Evolutionary conservation across 2,888 invertebrate genomes (phyloP), one percentile per base, ranked within the genome.

Genomic region (Timandra comae): DNA sequence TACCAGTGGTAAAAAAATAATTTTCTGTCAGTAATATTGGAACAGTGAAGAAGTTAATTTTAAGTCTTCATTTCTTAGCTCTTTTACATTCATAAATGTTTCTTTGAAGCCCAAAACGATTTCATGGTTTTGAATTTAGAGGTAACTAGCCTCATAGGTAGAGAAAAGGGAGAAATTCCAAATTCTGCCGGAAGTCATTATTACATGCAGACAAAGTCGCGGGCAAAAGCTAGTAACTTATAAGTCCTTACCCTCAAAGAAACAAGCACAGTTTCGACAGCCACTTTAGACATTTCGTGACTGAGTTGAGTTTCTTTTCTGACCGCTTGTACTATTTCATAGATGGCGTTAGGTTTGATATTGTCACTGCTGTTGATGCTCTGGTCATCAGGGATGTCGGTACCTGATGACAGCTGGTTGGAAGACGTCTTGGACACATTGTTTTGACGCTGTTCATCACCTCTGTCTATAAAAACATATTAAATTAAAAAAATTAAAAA

Each of bases 261-360:
- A 34, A 66, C 85, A 1, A 93, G 87, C 0, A 96, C 94, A 23
- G 95, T 94, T 41, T 91, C 91, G 20, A 95, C 89, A 7, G 95
- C 95, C 33, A 94, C 90, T 66, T 93, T 92, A 0, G 95, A 94
- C 88, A 94, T 89, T 53, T 95, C 93, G 73, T 95, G 94, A 53
- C 94, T 94, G 22, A 96, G 87, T 56, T 94, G 93, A 0, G 96
- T 95, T 60, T 93, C 93, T 52, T 91, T 90, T 29, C 96, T 87
- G 23, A 96, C 93, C 52, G 91, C 88, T 66, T 94, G 94, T 4
- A 94, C 91, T 43, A 94, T 88, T 56, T 93, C 92, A 70, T 94
- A 94, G 26, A 94, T 73, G 41, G 87, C 72, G 76, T 88, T 73
- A 35, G 88, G 71, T 59, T 82, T 69, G 61, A 87, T 67, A 41